Percentiles rank a stretch among this genome's conserved stretches.
Evolutionary conservation across 2,888 invertebrate genomes (phyloP).

Genomic region (Hemaris fuciformis): DNA sequence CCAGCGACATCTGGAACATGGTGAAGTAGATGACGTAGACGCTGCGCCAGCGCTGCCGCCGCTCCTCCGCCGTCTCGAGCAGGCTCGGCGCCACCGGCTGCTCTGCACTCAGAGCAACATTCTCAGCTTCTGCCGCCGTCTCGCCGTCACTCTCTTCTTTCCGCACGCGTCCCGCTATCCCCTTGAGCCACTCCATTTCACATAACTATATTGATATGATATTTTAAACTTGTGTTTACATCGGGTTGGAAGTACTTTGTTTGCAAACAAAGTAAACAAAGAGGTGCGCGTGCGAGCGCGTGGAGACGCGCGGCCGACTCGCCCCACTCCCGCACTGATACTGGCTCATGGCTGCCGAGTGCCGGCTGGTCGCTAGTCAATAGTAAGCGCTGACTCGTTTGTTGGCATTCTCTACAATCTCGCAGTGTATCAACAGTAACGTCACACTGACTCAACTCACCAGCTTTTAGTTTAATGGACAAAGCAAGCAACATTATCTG

Average conservation of each 20-base stretch:
- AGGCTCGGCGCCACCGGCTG: constrained; percentile 26
- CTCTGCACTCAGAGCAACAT: constrained; percentile 10
- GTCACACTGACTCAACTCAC: too few species aligned
- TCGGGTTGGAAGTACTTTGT: neutral
- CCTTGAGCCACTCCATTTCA: constrained; percentile 59
- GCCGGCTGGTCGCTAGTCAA: too few species aligned
- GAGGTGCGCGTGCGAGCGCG: constrained; percentile 20
- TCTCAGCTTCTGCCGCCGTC: constrained; percentile 14
- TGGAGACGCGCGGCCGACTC: constrained; percentile 19
- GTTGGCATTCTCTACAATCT: constrained; percentile 3
- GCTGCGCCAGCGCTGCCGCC: constrained; percentile 88
- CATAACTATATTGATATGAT: neutral
- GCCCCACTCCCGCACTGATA: constrained; percentile 25
- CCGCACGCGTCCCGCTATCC: constrained; percentile 34
- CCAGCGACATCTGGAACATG: constrained; percentile 94
- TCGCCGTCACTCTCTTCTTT: constrained; percentile 19
- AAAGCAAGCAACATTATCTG: neutral
- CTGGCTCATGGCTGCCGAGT: neutral
- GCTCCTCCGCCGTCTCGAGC: constrained; percentile 86
- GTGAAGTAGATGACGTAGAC: constrained; percentile 92
- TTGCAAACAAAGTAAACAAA: constrained; percentile 34
- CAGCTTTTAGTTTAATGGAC: neutral
- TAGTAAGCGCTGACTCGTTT: neutral
- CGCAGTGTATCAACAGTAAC: neutral
- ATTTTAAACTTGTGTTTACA: constrained; percentile 1